Evolutionary conservation across 2,888 invertebrate genomes (phyloP), one percentile per base, ranked within the genome.

Genomic region (Dascillus cervinus): DNA sequence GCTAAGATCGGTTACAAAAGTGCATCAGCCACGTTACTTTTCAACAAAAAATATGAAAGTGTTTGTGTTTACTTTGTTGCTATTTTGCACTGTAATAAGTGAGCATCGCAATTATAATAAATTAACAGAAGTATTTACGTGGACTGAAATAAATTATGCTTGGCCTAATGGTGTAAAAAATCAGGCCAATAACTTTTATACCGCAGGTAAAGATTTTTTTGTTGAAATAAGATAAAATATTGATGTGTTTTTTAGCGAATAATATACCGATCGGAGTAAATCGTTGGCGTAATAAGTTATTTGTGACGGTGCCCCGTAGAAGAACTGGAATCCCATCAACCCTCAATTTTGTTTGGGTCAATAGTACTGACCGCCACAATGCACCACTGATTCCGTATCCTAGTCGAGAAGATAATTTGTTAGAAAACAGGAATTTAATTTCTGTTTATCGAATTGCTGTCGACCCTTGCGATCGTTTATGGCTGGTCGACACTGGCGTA

Each of bases 401-500:
- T 2, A 59, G 61, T 43, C 70, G 69, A 65, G 62, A 68, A 19
- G 70, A 71, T 2, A 82, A 83, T 53, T 70, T 76, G 26, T 71
- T 79, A 36, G 71, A 32, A 22, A 27, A 40, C 13, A 32, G 47
- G n/a, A 28, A 26, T 4, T 52, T 83, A 8, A 71, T 79, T 2
- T 84, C 79, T 0, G 79, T 84, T 2, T 84, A 85, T 55, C 67
- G 87, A 20, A 73, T 82, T 1, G 68, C 72, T 8, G 72, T 79
- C 0, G 87, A 87, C 53, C 58, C 62, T 1, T 87, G 86, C 46
- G 75, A 78, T 20, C 63, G 86, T 3, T 65, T 87, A 2, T 87
- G 87, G 87, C 78, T 82, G 51, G 72, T 86, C 1, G 86, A 87
- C 50, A 82, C 82, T 0, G 87, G 87, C 2, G 58, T 79, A 20